phyloP scores from a whole-genome alignment of 2,797 vertebrate genomes.

The Dipus sagitta region DNA sequence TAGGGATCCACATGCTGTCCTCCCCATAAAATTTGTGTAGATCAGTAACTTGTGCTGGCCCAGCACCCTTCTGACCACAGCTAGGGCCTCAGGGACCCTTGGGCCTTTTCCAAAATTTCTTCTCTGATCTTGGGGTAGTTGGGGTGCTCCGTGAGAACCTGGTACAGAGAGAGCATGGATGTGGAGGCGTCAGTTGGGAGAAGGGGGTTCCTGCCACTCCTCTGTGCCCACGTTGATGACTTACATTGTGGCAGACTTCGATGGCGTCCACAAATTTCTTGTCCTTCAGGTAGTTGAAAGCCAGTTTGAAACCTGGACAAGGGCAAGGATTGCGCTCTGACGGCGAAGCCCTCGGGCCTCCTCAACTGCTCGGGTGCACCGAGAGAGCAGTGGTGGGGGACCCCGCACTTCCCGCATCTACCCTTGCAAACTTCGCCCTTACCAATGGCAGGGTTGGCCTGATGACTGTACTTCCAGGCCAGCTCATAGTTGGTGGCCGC shows the following conservation, averaged over 20 bases:
- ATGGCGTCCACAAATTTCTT: conserved; percentile 88
- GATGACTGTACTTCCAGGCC: conserved; percentile 88
- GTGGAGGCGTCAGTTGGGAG: not conserved
- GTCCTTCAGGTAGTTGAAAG: conserved; percentile 90
- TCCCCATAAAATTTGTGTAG: not conserved
- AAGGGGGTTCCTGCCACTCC: not conserved
- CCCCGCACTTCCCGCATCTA: accelerated
- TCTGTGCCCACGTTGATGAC: not conserved
- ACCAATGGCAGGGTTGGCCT: conserved; percentile 86
- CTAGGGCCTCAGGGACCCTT: conserved; percentile 84
- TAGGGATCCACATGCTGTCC: not conserved
- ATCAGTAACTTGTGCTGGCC: not conserved
- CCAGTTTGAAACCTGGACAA: conserved; percentile 88
- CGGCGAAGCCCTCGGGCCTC: not conserved
- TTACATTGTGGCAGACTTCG: conserved; percentile 88
- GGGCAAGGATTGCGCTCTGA: not conserved
- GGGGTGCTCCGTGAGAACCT: conserved; percentile 87
- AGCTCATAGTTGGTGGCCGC: conserved; percentile 88
- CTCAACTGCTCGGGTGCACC: not conserved
- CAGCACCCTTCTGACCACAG: not conserved
- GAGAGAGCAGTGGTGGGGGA: too few relatives aligned
- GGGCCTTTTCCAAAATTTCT: conserved; percentile 88
- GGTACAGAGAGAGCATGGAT: conserved; percentile 52
- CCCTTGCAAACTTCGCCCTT: not conserved
- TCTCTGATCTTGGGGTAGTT: conserved; percentile 88